Evolutionary conservation across 2,113 vertebrate genomes (phyloP).

Genomic region (Bombycilla garrulus): DNA sequence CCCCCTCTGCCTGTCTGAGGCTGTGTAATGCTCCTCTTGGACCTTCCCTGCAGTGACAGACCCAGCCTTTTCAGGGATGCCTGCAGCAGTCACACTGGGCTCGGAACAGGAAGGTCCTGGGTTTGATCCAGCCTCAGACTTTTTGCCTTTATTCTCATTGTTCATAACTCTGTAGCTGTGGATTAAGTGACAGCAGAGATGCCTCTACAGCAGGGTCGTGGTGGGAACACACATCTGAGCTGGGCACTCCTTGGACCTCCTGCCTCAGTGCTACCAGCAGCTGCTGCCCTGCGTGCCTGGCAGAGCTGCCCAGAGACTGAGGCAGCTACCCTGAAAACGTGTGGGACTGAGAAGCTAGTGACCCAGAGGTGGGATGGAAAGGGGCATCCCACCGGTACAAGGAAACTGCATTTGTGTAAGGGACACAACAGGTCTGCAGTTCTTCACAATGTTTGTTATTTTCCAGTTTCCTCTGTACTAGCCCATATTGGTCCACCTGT

Average conservation of each 20-base stretch:
- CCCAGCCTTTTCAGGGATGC: neutral
- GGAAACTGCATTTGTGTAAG: neutral
- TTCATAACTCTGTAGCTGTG: neutral
- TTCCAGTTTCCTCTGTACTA: neutral
- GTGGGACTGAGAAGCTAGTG: neutral
- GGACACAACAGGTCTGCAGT: accelerated
- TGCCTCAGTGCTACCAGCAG: neutral
- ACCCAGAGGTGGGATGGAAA: neutral
- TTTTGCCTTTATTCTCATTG: neutral
- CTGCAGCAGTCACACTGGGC: neutral
- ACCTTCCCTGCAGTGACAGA: neutral
- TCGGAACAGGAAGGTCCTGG: neutral
- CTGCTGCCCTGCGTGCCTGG: accelerated
- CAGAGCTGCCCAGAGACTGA: neutral
- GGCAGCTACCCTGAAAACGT: accelerated
- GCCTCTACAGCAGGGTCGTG: accelerated
- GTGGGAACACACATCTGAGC: accelerated
- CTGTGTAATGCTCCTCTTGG: neutral
- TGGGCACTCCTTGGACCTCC: neutral
- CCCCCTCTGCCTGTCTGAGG: neutral
- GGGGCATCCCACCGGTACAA: accelerated
- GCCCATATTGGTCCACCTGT: accelerated
- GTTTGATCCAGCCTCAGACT: neutral
- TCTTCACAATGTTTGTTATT: neutral
- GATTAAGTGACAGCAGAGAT: neutral